These are phyloP conservation scores for Rhagologus leucostigma DNA, from an alignment of 2,113 vertebrate genomes.

Conservation along the genomic window DNA sequence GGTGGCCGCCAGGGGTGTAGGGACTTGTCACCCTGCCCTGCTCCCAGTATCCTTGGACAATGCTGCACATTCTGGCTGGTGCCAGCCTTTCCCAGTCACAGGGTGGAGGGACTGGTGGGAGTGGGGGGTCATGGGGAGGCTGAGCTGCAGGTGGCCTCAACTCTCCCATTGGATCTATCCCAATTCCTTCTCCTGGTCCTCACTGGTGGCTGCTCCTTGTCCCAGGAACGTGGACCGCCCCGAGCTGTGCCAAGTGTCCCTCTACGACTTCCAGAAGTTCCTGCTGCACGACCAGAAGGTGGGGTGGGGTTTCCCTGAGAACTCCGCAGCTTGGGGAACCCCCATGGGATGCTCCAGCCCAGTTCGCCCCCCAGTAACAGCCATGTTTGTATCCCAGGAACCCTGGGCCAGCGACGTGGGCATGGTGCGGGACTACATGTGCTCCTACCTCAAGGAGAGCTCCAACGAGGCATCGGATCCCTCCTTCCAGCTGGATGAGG, in stretches of 20 bases:
- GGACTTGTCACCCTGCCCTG: neutral
- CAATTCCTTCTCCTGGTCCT: neutral
- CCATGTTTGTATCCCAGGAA: slow-evolving; percentile 63
- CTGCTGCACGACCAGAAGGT: slow-evolving; percentile 88
- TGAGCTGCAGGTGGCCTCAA: neutral
- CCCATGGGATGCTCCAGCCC: neutral
- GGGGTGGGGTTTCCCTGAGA: slow-evolving; percentile 57
- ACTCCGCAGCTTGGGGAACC: rapidly evolving
- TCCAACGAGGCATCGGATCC: slow-evolving; percentile 69
- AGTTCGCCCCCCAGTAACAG: rapidly evolving
- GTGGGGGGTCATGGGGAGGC: too few relatives aligned
- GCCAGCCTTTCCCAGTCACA: neutral
- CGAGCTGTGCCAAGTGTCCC: slow-evolving; percentile 81
- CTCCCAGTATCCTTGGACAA: rapidly evolving
- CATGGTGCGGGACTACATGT: slow-evolving; percentile 79
- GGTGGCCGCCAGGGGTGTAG: neutral
- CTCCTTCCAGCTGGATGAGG: slow-evolving; percentile 84
- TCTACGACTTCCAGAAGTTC: slow-evolving; percentile 88
- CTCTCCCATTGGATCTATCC: neutral
- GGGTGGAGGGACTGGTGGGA: neutral
- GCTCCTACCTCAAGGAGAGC: slow-evolving; percentile 74
- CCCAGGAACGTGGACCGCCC: slow-evolving; percentile 82
- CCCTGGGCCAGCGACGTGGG: slow-evolving; percentile 79
- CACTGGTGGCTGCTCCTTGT: neutral
- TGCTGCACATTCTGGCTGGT: rapidly evolving